Percentiles rank a stretch among this genome's conserved stretches.
Conservation (phyloP, 2,113 vertebrate species). For the Pelusios castaneus region DNA sequence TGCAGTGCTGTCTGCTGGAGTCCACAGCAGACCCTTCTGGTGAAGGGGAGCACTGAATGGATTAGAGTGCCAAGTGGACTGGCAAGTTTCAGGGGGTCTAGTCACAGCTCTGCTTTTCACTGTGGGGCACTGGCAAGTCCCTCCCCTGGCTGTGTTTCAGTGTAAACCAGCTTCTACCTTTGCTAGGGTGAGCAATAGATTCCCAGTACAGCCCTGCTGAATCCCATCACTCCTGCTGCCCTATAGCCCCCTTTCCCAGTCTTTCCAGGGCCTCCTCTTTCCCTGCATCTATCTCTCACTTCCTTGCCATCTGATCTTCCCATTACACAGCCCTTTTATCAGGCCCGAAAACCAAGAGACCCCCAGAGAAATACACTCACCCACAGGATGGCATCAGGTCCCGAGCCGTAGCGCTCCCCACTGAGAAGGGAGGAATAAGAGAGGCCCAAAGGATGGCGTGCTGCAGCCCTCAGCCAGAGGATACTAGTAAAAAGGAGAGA, state of each 20-base stretch:
- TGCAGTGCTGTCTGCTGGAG: neutral
- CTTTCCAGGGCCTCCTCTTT: fast-evolving
- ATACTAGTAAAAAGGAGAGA: conserved; percentile 15
- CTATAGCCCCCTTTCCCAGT: neutral
- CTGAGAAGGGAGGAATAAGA: conserved; percentile 7
- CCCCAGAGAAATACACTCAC: conserved; percentile 51
- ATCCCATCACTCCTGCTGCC: neutral
- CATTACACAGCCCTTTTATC: neutral
- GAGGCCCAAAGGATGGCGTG: neutral
- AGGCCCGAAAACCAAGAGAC: neutral
- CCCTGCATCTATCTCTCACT: neutral
- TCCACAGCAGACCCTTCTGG: neutral
- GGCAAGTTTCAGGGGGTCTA: neutral
- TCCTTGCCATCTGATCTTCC: neutral
- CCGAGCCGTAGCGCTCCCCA: conserved; percentile 10
- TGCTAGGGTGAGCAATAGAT: neutral
- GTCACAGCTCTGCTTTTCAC: neutral
- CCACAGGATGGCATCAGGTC: conserved; percentile 68
- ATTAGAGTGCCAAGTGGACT: neutral
- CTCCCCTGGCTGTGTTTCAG: neutral
- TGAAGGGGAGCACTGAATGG: neutral
- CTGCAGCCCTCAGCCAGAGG: neutral
- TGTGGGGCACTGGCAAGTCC: neutral
- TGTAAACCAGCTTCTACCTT: neutral
- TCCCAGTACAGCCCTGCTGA: fast-evolving